Evolutionary conservation across 2,888 invertebrate genomes (phyloP), one percentile per base, ranked within the genome.

Genomic region (Noctua fimbriata): DNA sequence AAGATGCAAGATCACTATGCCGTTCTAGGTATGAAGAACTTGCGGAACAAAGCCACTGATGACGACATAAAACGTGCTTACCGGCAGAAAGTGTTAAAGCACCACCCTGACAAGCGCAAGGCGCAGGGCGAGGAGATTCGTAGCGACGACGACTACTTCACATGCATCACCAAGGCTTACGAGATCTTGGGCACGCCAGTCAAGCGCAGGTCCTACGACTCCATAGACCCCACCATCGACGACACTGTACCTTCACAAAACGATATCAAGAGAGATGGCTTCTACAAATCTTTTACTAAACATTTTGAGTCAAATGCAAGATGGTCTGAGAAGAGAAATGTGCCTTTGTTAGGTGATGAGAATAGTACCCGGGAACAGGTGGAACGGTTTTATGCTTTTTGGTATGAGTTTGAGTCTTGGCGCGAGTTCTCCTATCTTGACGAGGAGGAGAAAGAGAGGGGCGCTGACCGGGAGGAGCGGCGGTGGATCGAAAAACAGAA

Each of bases 341-440:
- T 99, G 63, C 99, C 99, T 75, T 95, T 97, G 81, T 96, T 99
- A 73, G 99, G 98, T 24, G 98, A 98, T 92, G 97, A 97, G n/a
- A 97, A 98, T 80, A 98, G 98, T 76, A 96, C 98, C 2, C 97
- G 99, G 76, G 98, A 98, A 86, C 98, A 98, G 91, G 99, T 99
- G 0, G 99, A 99, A 92, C 93, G 93, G 85, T 99, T 99, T 96
- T 99, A 99, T 94, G 98, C 98, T 28, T 99, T 99, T 95, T 99
- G 99, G 99, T 99, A 98, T 94, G 98, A 99, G 91, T 99, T 99
- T 95, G 99, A 99, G 88, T 99, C 99, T 0, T 99, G 99, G 99
- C 97, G 99, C 84, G 99, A 99, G 94, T 99, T 98, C 95, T 99
- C 99, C 3, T 99, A 99, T 94, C 97, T 99, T 88, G 99, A 99